A percentile compares a stretch with the other conserved stretches of the same genome.
phyloP scores from a whole-genome alignment of 1,140 invertebrate species.

The Lepidostoma basale region DNA sequence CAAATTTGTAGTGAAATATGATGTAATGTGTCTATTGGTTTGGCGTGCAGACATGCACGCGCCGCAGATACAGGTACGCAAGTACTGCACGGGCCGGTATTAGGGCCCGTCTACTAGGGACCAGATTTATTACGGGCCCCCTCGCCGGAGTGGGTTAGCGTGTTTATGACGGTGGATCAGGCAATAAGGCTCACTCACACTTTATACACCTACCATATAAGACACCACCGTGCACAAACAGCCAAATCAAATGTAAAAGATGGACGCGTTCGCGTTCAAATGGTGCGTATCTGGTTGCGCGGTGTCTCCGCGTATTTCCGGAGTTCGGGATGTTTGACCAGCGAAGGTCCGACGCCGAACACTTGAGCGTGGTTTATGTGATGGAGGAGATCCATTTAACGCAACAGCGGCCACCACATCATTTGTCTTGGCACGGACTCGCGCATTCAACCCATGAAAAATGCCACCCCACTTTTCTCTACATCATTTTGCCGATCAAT shows the following conservation, averaged over 20 bases:
- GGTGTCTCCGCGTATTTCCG: background rate
- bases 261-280: too few species aligned
- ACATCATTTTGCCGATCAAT: too few species aligned
- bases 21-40: background rate
- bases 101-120: constrained; percentile 1
- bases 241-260: too few species aligned
- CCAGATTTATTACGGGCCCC: constrained; percentile 33
- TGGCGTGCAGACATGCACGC: constrained; percentile 6
- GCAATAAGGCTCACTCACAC: background rate
- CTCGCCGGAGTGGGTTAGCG: constrained; percentile 26
- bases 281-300: too few species aligned
- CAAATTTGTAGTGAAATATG: background rate
- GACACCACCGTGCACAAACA: background rate
- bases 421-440: constrained; percentile 22
- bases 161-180: constrained; percentile 42
- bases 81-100: background rate
- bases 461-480: background rate
- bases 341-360: constrained; percentile 9
- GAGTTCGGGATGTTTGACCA: background rate
- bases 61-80: background rate
- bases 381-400: constrained; percentile 30
- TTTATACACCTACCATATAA: background rate
- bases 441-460: constrained; percentile 9
- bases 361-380: constrained; percentile 39
- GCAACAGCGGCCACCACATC: constrained; percentile 19